phyloP scores from a whole-genome alignment of 2,797 vertebrate species.

The Epinephelus coioides region DNA sequence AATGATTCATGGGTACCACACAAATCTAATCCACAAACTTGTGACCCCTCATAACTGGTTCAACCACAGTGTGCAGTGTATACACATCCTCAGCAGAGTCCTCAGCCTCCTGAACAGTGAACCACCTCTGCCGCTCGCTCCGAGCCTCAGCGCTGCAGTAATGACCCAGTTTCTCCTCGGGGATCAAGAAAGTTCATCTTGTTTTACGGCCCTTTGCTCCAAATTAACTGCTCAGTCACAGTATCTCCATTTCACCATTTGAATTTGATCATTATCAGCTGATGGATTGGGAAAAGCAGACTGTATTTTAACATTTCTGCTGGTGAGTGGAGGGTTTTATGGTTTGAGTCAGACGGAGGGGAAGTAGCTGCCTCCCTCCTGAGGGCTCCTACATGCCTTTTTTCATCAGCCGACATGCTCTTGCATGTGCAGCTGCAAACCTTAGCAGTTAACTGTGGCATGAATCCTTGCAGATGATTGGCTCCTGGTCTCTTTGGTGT shows the following conservation, averaged over 20 bases:
- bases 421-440: constrained; percentile 2
- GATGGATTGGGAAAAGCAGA: constrained; percentile 18
- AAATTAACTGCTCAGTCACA: constrained; percentile 54
- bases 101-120: constrained; percentile 12
- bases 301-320: constrained; percentile 8
- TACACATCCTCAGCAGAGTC: constrained; percentile 3
- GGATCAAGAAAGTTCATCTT: constrained; percentile 49
- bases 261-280: constrained; percentile 31
- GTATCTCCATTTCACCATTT: constrained; percentile 31
- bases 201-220: constrained; percentile 50
- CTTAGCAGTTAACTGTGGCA: neutral
- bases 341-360: constrained; percentile 19
- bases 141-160: constrained; percentile 36
- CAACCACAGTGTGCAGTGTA: neutral
- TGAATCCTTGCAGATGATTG: neutral
- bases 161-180: constrained; percentile 59
- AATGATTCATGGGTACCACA: too few relatives aligned
- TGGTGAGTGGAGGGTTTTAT: constrained; percentile 20
- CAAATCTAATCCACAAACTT: neutral
- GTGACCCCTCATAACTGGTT: neutral
- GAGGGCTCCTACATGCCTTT: neutral
- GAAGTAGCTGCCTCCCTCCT: constrained; percentile 14
- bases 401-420: neutral
- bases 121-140: constrained; percentile 16
- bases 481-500: too few relatives aligned